These are phyloP conservation scores for Philaethria dido DNA, from an alignment of 2,888 invertebrate genomes.

Conservation along the genomic window DNA sequence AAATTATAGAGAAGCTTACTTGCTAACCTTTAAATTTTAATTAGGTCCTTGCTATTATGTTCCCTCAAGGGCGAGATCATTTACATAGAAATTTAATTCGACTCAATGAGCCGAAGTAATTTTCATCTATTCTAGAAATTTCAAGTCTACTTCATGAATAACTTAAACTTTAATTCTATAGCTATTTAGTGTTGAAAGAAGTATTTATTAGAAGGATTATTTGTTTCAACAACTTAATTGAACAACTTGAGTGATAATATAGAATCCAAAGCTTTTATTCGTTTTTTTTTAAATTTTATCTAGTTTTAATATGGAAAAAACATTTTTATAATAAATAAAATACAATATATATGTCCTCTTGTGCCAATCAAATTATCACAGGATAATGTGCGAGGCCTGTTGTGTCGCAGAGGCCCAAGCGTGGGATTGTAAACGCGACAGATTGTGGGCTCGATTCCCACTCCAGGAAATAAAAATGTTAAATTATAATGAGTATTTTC, in stretches of 20 bases:
- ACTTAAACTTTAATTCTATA: constrained; percentile 23
- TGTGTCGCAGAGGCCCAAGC: too few relatives aligned
- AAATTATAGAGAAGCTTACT: not conserved
- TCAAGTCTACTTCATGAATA: constrained; percentile 29
- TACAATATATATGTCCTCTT: too few relatives aligned
- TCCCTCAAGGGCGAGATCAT: constrained; percentile 34
- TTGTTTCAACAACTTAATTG: not conserved
- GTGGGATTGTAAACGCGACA: too few relatives aligned
- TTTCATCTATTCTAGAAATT: constrained; percentile 39
- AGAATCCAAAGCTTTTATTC: not conserved
- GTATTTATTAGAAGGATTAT: not conserved
- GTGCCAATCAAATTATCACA: too few relatives aligned
- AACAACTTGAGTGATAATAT: not conserved
- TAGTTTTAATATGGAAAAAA: too few relatives aligned
- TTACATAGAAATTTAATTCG: constrained; percentile 41
- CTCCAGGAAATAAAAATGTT: too few relatives aligned
- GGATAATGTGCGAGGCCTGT: too few relatives aligned
- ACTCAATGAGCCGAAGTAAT: constrained; percentile 43
- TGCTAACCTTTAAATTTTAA: constrained; percentile 22
- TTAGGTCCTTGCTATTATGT: constrained; percentile 25
- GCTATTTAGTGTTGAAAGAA: not conserved
- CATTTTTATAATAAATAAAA: too few relatives aligned
- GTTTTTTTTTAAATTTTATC: too few relatives aligned
- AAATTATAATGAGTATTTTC: too few relatives aligned
- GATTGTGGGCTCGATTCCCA: too few relatives aligned